Conservation (phyloP, 1,140 invertebrate genomes). For the Macrostomum lignano region DNA sequence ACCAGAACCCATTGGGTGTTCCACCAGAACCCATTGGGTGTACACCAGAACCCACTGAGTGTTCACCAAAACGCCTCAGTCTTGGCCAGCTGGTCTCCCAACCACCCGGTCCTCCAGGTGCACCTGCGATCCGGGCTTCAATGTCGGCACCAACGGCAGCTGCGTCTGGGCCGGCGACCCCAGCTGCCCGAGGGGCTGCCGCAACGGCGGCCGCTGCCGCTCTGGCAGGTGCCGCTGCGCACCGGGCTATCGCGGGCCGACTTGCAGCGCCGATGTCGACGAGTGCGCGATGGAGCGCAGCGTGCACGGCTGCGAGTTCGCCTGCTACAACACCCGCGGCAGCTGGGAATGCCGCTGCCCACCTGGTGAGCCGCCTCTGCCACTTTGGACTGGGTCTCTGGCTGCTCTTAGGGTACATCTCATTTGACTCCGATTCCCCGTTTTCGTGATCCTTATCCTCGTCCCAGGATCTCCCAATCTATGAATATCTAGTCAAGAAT, state of each 20-base stretch:
- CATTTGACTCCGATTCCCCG: too few species aligned
- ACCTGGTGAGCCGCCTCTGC: conserved; percentile 9
- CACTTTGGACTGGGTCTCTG: too few species aligned
- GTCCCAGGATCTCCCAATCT: too few species aligned
- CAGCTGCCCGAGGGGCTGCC: not conserved
- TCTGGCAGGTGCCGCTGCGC: conserved; percentile 1
- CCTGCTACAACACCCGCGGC: conserved; percentile 19
- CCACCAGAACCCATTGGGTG: too few species aligned
- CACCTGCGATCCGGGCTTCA: conserved; percentile 25
- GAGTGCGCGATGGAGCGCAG: conserved; percentile 19
- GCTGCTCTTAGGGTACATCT: too few species aligned
- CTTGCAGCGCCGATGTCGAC: conserved; percentile 14
- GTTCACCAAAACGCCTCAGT: too few species aligned
- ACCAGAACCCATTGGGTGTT: too few species aligned
- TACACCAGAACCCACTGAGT: too few species aligned
- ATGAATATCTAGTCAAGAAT: too few species aligned
- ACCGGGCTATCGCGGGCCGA: conserved; percentile 1
- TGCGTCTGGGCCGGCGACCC: too few species aligned
- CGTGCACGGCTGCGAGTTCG: conserved; percentile 35
- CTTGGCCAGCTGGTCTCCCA: too few species aligned
- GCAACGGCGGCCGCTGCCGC: not conserved
- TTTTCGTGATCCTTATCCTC: too few species aligned
- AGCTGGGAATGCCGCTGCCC: conserved; percentile 20
- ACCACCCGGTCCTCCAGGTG: conserved; percentile 27
- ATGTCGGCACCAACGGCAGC: conserved; percentile 26